These are phyloP conservation scores for Geophilus truncorum DNA, from an alignment of 2,888 invertebrate genomes.

Conservation along the genomic window DNA sequence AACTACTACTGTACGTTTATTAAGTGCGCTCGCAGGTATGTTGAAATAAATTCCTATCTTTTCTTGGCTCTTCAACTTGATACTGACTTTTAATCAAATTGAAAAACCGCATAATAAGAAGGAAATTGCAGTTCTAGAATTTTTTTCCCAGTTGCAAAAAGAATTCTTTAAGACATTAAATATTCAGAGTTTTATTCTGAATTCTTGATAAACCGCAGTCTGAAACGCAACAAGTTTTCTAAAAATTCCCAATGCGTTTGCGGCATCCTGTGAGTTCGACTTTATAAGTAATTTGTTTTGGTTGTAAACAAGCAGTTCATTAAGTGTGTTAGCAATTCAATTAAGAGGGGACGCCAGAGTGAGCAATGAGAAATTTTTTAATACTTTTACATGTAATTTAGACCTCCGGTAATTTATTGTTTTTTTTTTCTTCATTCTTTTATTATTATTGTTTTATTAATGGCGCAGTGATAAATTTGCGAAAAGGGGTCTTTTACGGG, in stretches of 20 bases:
- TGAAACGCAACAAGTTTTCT: too few relatives aligned
- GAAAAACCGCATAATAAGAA: neutral
- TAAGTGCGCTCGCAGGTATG: neutral
- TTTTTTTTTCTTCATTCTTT: neutral
- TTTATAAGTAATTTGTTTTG: slow-evolving; percentile 2
- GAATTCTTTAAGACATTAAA: neutral
- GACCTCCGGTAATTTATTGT: neutral
- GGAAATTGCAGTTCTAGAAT: neutral
- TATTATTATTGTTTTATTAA: neutral
- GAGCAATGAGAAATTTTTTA: neutral
- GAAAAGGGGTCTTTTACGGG: too few relatives aligned
- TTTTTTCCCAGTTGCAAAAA: neutral
- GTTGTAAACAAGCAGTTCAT: slow-evolving; percentile 5
- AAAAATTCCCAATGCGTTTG: too few relatives aligned
- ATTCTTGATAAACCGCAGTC: too few relatives aligned
- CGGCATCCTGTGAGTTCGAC: too few relatives aligned
- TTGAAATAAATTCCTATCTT: neutral
- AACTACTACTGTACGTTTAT: neutral
- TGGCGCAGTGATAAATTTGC: slow-evolving; percentile 8
- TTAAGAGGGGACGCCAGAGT: neutral
- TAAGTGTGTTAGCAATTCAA: neutral
- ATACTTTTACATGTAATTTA: neutral
- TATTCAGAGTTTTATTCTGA: neutral
- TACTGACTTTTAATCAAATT: neutral
- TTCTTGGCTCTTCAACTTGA: neutral